Conservation (phyloP, 2,797 vertebrate species). For the Yasuhikotakia modesta region DNA sequence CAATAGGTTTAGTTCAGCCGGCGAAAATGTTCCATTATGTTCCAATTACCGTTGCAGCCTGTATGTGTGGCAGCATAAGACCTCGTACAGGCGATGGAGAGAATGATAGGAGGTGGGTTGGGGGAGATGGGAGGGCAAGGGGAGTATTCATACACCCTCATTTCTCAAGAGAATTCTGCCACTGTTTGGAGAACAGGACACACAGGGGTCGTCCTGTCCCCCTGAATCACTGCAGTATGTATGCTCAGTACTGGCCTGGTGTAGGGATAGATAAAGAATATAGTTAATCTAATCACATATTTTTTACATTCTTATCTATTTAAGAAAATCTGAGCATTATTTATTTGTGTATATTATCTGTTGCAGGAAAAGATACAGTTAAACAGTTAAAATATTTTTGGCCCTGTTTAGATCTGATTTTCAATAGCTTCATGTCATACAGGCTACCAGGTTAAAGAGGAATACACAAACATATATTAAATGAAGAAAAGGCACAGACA, state of each 20-base stretch:
- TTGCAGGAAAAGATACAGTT: too few relatives aligned
- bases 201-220: slow-evolving; percentile 42
- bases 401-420: too few relatives aligned
- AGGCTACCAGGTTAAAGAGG: too few relatives aligned
- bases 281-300: too few relatives aligned
- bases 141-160: slow-evolving; percentile 29
- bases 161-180: slow-evolving; percentile 45
- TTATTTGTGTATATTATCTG: too few relatives aligned
- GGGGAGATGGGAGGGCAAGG: neutral
- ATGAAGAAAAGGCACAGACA: too few relatives aligned
- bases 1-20: slow-evolving; percentile 49
- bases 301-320: too few relatives aligned
- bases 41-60: slow-evolving; percentile 53
- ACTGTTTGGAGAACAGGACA: slow-evolving; percentile 44
- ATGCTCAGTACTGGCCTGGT: slow-evolving; percentile 26
- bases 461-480: too few relatives aligned
- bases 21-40: slow-evolving; percentile 60
- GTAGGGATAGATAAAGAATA: slow-evolving; percentile 23
- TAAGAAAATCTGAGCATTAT: too few relatives aligned
- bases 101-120: slow-evolving; percentile 28
- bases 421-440: too few relatives aligned
- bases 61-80: slow-evolving; percentile 22
- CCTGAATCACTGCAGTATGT: slow-evolving; percentile 24
- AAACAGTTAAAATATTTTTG: too few relatives aligned
- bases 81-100: slow-evolving; percentile 14